phyloP scores from a whole-genome alignment of 2,113 vertebrate genomes.

The Phrynosoma platyrhinos region DNA sequence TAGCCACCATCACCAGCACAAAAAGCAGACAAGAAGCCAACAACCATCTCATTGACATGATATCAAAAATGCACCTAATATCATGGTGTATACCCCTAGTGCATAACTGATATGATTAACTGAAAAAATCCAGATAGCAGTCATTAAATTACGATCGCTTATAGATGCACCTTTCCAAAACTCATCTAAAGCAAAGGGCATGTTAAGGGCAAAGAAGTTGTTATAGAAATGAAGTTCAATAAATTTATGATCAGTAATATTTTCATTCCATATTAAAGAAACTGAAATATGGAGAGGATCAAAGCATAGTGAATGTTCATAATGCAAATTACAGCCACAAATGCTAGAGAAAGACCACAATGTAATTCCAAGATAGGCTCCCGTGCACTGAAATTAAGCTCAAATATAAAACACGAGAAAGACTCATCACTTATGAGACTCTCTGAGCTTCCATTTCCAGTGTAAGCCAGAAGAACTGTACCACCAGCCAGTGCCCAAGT shows the following conservation, averaged over 20 bases:
- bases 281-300: not conserved
- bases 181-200: not conserved
- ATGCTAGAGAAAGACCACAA: not conserved
- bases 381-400: not conserved
- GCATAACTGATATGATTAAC: not conserved
- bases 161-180: not conserved
- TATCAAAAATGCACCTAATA: not conserved
- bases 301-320: slow-evolving; percentile 11
- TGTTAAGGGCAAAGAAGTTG: not conserved
- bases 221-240: not conserved
- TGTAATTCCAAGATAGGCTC: accelerated
- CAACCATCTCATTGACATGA: not conserved
- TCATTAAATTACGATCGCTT: not conserved
- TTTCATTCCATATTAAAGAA: not conserved
- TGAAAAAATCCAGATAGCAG: not conserved
- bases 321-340: slow-evolving; percentile 10
- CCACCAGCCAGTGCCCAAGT: not conserved
- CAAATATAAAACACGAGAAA: not conserved
- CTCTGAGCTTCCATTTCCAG: not conserved
- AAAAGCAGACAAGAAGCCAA: not conserved
- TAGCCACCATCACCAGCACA: not conserved
- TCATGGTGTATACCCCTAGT: not conserved
- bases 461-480: not conserved
- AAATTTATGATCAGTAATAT: not conserved
- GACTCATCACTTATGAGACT: not conserved